phyloP scores from a whole-genome alignment of 2,797 vertebrate species.

The Microchirus variegatus region DNA sequence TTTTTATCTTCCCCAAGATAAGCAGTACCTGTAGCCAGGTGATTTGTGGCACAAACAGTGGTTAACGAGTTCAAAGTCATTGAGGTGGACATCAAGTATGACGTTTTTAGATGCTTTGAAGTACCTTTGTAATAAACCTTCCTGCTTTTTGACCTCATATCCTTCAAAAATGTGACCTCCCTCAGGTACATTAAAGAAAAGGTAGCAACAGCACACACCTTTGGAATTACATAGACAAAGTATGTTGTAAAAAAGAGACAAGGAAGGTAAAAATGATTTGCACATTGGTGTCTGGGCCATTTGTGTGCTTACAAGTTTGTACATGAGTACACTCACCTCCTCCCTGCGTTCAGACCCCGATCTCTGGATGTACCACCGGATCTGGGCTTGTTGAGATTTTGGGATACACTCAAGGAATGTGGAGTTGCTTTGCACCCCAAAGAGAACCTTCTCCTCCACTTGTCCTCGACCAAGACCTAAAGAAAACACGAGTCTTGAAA shows the following conservation, averaged over 20 bases:
- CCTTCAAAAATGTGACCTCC: slow-evolving; percentile 13
- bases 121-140: slow-evolving; percentile 31
- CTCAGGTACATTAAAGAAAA: slow-evolving; percentile 11
- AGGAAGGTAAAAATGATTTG: not conserved
- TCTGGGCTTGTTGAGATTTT: slow-evolving; percentile 93
- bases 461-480: slow-evolving; percentile 83
- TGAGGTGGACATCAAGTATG: slow-evolving; percentile 14
- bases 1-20: slow-evolving; percentile 15
- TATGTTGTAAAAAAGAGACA: not conserved
- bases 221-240: not conserved
- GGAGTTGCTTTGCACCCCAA: slow-evolving; percentile 95
- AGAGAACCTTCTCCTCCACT: slow-evolving; percentile 93
- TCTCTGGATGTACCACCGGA: slow-evolving; percentile 80
- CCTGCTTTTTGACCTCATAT: slow-evolving; percentile 8
- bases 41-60: slow-evolving; percentile 35
- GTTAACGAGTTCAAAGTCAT: slow-evolving; percentile 16
- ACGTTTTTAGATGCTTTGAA: slow-evolving; percentile 27
- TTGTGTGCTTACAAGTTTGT: slow-evolving; percentile 1
- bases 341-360: slow-evolving; percentile 82
- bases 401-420: slow-evolving; percentile 97
- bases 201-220: slow-evolving; percentile 12
- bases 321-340: slow-evolving; percentile 83
- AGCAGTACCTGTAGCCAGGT: slow-evolving; percentile 2
- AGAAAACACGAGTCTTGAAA: slow-evolving; percentile 11
- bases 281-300: not conserved